Evolutionary conservation across 2,797 vertebrate genomes (phyloP), one percentile per base, ranked within the genome.

Genomic region (Lates japonicus): DNA sequence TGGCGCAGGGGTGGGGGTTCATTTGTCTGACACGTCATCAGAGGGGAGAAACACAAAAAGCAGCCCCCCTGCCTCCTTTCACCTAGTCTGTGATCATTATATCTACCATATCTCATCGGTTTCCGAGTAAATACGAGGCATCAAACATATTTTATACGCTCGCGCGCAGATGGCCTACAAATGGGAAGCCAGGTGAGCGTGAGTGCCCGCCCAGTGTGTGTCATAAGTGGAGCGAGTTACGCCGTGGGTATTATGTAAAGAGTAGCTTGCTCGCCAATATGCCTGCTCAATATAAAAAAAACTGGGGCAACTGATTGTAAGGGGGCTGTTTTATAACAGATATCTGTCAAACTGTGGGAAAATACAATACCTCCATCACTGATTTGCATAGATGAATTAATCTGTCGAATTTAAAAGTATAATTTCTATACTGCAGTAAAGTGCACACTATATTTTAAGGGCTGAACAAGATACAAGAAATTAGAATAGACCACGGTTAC

Each of bases 181-280:
- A 60, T 9, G 14, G 67, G n/a, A n/a, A n/a, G 42, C 10, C 25
- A 48, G 41, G 48, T 9, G 80, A 67, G 67, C 76, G 76, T 78
- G 90, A 90, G 78, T 87, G 63, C 85, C 87, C 90, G 91, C 90
- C 91, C 84, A 20, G 77, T 87, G 83, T 92, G 95, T 94, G 95
- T 97, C 96, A 96, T 94, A 93, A 95, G 83, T 86, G 84, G 86
- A 88, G 90, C 93, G 92, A 94, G 96, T 97, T 96, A 96, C n/a
- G n/a, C n/a, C n/a, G n/a, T n/a, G 90, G 95, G 93, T 95, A 95
- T 96, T 94, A 95, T 96, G 96, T 96, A 95, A 94, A 94, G 91
- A 92, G 78, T 85, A 83, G 84, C 80, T 82, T 59, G 93, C 89
- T 88, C 93, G 95, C 93, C 95, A 95, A n/a, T n/a, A n/a, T n/a